Percentiles rank a stretch among this genome's conserved stretches.
These are phyloP conservation scores for Dreissena polymorpha DNA, from an alignment of 1,140 invertebrate species.

Conservation along the genomic window DNA sequence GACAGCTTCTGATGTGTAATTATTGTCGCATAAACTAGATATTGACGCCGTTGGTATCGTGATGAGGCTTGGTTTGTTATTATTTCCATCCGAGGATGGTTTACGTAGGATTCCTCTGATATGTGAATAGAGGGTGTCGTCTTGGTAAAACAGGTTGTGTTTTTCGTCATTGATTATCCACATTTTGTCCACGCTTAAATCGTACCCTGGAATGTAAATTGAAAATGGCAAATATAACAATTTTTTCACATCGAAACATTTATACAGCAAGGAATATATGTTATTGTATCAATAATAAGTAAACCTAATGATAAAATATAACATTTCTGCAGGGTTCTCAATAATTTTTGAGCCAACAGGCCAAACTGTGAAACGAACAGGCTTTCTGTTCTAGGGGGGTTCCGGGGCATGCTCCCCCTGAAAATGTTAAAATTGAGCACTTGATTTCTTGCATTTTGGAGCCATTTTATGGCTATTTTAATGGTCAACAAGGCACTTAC, in stretches of 20 bases:
- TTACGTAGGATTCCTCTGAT: slow-evolving; percentile 10
- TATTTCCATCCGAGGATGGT: slow-evolving; percentile 1
- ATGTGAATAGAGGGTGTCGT: slow-evolving; percentile 38
- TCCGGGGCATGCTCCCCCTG: too few relatives aligned
- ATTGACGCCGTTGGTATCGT: neutral
- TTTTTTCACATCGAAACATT: neutral
- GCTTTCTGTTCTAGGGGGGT: too few relatives aligned
- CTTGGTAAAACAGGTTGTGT: slow-evolving; percentile 54
- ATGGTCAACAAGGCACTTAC: too few relatives aligned
- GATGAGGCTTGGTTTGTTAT: neutral
- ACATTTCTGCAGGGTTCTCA: too few relatives aligned
- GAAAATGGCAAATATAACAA: neutral
- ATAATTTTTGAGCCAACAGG: too few relatives aligned
- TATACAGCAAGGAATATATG: too few relatives aligned
- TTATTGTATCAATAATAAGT: too few relatives aligned
- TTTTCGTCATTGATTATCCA: slow-evolving; percentile 51
- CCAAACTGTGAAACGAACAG: too few relatives aligned
- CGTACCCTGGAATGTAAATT: slow-evolving; percentile 42
- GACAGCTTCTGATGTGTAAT: neutral
- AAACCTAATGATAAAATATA: too few relatives aligned
- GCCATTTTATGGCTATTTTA: too few relatives aligned
- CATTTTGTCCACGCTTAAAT: slow-evolving; percentile 18
- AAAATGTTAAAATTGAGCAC: too few relatives aligned
- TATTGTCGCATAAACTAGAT: neutral
- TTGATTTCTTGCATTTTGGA: too few relatives aligned